phyloP scores from a whole-genome alignment of 2,797 vertebrate species.

The Sebastes vulpes region DNA sequence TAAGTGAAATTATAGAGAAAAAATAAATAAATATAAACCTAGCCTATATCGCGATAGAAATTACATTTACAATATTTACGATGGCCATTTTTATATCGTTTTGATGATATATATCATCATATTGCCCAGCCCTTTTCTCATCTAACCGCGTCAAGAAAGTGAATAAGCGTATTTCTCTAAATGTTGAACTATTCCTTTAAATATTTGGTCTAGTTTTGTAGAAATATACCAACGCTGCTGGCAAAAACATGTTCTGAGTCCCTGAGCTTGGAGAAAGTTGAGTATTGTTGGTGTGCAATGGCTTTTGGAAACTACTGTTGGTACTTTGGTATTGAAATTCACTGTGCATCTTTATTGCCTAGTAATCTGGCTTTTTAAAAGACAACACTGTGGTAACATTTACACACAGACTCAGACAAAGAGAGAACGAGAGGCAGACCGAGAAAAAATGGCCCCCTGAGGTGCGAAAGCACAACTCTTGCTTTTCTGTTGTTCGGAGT shows the following conservation, averaged over 20 bases:
- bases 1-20: too few relatives aligned
- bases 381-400: slow-evolving; percentile 21
- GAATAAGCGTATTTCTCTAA: background rate
- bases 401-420: slow-evolving; percentile 20
- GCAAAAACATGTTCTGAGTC: background rate
- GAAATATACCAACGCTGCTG: background rate
- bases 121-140: too few relatives aligned
- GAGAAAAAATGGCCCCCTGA: slow-evolving; percentile 19
- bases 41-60: too few relatives aligned
- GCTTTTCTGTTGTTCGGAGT: slow-evolving; percentile 22
- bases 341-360: slow-evolving; percentile 16
- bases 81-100: too few relatives aligned
- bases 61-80: too few relatives aligned
- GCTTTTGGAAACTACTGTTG: background rate
- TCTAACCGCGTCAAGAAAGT: background rate
- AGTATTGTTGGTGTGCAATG: background rate
- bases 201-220: background rate
- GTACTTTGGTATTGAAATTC: slow-evolving; percentile 30
- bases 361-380: slow-evolving; percentile 26
- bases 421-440: slow-evolving; percentile 3
- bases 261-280: background rate
- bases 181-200: background rate
- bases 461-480: slow-evolving; percentile 39
- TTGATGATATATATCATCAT: too few relatives aligned
- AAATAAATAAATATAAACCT: too few relatives aligned